A percentile compares a stretch with the other conserved stretches of the same genome.
Evolutionary conservation across 2,797 vertebrate genomes (phyloP).

Genomic region (Gastrophryne carolinensis): DNA sequence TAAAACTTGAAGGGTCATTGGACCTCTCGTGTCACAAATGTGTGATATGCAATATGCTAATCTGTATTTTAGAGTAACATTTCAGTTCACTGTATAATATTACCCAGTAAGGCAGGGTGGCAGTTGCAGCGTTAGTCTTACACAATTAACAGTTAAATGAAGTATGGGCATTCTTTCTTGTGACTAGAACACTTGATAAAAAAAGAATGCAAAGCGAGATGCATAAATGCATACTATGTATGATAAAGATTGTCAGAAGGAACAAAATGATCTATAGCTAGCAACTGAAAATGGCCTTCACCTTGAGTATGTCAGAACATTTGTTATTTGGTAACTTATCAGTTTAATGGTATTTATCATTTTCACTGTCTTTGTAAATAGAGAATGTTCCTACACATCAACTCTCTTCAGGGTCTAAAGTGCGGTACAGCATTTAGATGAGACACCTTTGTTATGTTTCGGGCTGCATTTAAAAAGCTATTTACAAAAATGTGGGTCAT

Average conservation of each 20-base stretch:
- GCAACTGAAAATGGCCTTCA: constrained; percentile 83
- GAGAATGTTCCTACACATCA: not conserved
- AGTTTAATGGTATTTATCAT: constrained; percentile 73
- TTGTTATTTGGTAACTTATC: constrained; percentile 66
- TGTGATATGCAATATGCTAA: too few relatives aligned
- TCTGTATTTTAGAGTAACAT: too few relatives aligned
- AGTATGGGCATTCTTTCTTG: constrained; percentile 83
- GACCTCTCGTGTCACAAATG: too few relatives aligned
- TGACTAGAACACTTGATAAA: constrained; percentile 80
- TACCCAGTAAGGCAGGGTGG: too few relatives aligned
- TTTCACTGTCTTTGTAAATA: constrained; percentile 49
- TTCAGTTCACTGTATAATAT: too few relatives aligned
- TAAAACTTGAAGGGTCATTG: too few relatives aligned
- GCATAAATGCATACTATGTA: constrained; percentile 85
- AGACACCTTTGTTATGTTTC: too few relatives aligned
- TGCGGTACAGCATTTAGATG: not conserved
- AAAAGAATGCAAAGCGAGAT: constrained; percentile 82
- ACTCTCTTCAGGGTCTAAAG: not conserved
- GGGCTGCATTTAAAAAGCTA: too few relatives aligned
- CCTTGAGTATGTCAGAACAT: constrained; percentile 84
- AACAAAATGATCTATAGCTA: constrained; percentile 82
- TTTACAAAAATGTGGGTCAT: too few relatives aligned
- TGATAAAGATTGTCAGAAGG: constrained; percentile 82
- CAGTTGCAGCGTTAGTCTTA: constrained; percentile 82
- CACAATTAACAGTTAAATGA: constrained; percentile 84